Conservation (phyloP, 2,797 vertebrate genomes). For the Artibeus lituratus region DNA sequence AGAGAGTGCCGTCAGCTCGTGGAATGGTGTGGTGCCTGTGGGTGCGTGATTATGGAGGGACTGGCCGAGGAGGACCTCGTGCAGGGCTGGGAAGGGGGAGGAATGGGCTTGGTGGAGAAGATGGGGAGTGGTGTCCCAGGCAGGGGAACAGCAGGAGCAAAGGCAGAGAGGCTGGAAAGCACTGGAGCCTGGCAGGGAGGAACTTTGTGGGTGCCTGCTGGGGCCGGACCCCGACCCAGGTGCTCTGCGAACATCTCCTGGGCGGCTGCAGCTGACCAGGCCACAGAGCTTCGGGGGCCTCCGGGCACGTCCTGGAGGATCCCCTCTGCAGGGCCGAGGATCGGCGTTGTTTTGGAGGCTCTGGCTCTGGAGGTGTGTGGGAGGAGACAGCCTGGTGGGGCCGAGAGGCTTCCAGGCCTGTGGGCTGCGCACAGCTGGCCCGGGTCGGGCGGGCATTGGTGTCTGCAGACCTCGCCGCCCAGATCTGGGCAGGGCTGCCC, state of each 20-base stretch:
- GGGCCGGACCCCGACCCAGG: not conserved
- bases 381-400: not conserved
- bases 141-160: rapidly evolving
- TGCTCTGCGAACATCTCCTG: not conserved
- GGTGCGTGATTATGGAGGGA: not conserved
- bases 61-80: not conserved
- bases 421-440: constrained; percentile 76
- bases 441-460: constrained; percentile 37
- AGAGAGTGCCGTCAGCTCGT: not conserved
- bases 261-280: not conserved
- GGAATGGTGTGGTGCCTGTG: not conserved
- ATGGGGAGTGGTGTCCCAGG: not conserved
- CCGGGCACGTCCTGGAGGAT: not conserved
- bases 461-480: constrained; percentile 50
- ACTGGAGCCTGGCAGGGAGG: not conserved
- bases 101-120: too few species aligned
- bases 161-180: not conserved
- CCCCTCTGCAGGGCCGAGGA: not conserved
- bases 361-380: not conserved
- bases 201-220: not conserved
- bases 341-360: constrained; percentile 21
- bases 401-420: constrained; percentile 65
- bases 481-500: constrained; percentile 41
- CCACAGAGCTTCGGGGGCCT: constrained; percentile 35
- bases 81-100: not conserved